A percentile compares a stretch with the other conserved stretches of the same genome.
These are phyloP conservation scores for Tarsius wallacei DNA, from an alignment of 2,797 vertebrate species.

Conservation along the genomic window DNA sequence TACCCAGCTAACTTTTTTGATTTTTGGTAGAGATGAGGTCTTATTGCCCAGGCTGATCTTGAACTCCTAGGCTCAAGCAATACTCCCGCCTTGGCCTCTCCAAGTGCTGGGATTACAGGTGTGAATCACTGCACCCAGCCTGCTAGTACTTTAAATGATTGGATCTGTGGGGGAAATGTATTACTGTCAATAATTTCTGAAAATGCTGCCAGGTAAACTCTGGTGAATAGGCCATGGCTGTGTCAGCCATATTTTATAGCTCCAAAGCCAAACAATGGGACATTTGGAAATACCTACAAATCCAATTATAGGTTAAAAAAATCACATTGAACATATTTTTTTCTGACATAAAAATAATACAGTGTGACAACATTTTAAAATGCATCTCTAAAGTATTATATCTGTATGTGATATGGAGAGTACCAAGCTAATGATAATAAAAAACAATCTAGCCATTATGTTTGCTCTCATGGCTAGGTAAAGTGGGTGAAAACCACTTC, in stretches of 20 bases:
- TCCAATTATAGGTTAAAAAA: slow-evolving; percentile 1
- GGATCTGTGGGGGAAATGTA: not conserved
- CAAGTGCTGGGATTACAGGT: too few species aligned
- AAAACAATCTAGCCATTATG: not conserved
- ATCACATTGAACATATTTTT: not conserved
- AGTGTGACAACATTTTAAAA: slow-evolving; percentile 53
- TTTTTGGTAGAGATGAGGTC: too few species aligned
- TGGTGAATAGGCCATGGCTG: not conserved
- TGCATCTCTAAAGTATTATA: not conserved
- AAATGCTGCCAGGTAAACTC: not conserved
- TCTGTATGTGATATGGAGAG: not conserved
- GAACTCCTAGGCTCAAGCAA: too few species aligned
- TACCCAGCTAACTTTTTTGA: too few species aligned
- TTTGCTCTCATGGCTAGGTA: not conserved
- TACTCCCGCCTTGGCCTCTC: too few species aligned
- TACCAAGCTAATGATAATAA: not conserved
- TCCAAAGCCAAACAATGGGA: not conserved
- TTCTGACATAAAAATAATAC: slow-evolving; percentile 46
- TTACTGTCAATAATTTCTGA: not conserved
- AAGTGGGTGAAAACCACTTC: not conserved
- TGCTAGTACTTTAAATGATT: not conserved
- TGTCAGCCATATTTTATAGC: not conserved
- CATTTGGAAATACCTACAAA: slow-evolving; percentile 35
- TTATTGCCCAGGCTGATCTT: too few species aligned
- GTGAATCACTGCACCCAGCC: too few species aligned